phyloP scores from a whole-genome alignment of 2,113 vertebrate species.

The Cathartes aura region DNA sequence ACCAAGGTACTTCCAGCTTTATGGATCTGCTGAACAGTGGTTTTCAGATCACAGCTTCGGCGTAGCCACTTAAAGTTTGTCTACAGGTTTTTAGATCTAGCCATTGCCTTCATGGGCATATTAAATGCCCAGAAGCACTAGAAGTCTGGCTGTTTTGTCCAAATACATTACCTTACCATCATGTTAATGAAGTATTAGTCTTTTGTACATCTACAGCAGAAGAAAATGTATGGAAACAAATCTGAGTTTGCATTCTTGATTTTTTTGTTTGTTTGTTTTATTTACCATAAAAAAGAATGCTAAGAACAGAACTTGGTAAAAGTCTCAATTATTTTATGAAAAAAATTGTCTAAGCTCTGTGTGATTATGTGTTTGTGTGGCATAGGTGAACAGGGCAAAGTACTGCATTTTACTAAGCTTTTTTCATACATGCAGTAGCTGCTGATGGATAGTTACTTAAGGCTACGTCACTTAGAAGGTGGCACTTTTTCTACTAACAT shows the following conservation, averaged over 20 bases:
- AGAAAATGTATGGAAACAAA: background rate
- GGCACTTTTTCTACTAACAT: background rate
- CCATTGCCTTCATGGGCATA: background rate
- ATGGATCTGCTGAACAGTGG: fast-evolving
- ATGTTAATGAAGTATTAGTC: background rate
- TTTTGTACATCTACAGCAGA: background rate
- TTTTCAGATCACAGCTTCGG: background rate
- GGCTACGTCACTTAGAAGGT: background rate
- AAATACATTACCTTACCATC: background rate
- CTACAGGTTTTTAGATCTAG: background rate
- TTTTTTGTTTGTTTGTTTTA: background rate
- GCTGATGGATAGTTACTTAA: background rate
- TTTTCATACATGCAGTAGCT: background rate
- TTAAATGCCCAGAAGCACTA: background rate
- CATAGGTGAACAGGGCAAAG: background rate
- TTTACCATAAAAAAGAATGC: background rate
- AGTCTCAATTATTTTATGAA: background rate
- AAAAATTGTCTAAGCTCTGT: background rate
- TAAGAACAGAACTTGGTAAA: background rate
- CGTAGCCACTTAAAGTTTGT: fast-evolving
- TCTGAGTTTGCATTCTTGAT: background rate
- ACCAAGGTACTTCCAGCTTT: background rate
- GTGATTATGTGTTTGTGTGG: background rate
- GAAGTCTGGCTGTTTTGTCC: background rate
- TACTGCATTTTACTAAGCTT: background rate